Conservation (phyloP, 2,888 invertebrate genomes). For the Lithodes maja region DNA sequence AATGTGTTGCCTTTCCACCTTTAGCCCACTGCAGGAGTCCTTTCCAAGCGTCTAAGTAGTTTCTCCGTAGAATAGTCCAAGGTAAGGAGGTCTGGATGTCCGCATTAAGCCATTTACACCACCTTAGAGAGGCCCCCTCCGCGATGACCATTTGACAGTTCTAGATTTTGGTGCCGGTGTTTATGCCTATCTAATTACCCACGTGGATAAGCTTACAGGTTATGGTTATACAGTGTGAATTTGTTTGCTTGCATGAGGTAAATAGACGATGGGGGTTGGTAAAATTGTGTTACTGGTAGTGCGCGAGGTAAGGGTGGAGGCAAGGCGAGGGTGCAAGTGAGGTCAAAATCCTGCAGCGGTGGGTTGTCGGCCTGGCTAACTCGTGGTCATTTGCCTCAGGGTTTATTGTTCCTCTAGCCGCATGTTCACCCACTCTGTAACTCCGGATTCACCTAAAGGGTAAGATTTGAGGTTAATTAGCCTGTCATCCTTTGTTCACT, state of each 20-base stretch:
- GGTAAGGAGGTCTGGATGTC: constrained; percentile 6
- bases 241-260: too few species aligned
- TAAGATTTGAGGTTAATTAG: too few species aligned
- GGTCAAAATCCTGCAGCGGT: constrained; percentile 2
- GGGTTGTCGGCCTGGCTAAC: constrained; percentile 2
- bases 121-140: background rate
- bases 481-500: too few species aligned
- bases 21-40: background rate
- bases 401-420: background rate
- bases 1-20: background rate
- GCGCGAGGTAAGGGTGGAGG: background rate
- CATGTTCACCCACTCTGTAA: background rate
- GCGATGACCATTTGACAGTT: constrained; percentile 32
- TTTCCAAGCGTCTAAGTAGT: constrained; percentile 10
- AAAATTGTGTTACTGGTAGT: background rate
- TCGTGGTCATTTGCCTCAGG: background rate
- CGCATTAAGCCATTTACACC: background rate
- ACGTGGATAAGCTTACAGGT: background rate
- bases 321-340: background rate
- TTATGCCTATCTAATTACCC: background rate
- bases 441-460: too few species aligned
- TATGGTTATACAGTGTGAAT: too few species aligned
- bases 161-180: constrained; percentile 27
- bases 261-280: too few species aligned
- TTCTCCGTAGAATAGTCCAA: constrained; percentile 34